Conservation (phyloP, 1,140 invertebrate species). For the Drosophila funebris region DNA sequence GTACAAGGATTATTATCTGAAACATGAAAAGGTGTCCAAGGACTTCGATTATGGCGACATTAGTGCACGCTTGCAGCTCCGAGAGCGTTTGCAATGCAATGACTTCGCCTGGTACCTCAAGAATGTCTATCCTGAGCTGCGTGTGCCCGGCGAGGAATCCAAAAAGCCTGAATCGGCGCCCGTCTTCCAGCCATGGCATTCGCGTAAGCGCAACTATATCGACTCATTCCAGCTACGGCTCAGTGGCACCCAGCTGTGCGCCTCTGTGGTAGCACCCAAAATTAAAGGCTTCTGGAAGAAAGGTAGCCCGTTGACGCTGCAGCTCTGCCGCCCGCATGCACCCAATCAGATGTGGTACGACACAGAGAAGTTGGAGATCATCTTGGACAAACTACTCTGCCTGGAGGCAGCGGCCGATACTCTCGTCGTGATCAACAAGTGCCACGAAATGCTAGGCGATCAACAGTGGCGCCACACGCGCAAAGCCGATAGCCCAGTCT, state of each 20-base stretch:
- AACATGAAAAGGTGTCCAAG: constrained; percentile 87
- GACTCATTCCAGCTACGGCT: constrained; percentile 90
- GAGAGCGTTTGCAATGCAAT: constrained; percentile 91
- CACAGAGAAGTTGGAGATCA: constrained; percentile 93
- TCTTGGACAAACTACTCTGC: constrained; percentile 93
- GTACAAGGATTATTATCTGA: constrained; percentile 93
- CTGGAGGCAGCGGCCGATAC: constrained; percentile 88
- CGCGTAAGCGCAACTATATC: constrained; percentile 90
- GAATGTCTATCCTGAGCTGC: constrained; percentile 94
- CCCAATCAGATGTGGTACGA: constrained; percentile 89
- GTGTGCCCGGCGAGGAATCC: constrained; percentile 86
- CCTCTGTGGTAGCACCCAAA: constrained; percentile 88
- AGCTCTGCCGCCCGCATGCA: constrained; percentile 87
- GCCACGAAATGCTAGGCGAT: constrained; percentile 94
- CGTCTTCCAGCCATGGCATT: constrained; percentile 91
- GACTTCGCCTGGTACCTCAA: constrained; percentile 97
- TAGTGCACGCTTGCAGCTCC: constrained; percentile 88
- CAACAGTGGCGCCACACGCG: constrained; percentile 94
- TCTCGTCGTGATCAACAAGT: constrained; percentile 91
- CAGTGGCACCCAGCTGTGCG: constrained; percentile 88
- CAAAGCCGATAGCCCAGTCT: constrained; percentile 89
- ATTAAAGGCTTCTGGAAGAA: constrained; percentile 88
- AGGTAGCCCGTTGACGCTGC: constrained; percentile 89
- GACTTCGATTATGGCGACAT: constrained; percentile 92
- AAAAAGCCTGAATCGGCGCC: constrained; percentile 84